Base-by-base conservation (phyloP, 2,888 invertebrate genomes). In the Catocala sponsa region DNA sequence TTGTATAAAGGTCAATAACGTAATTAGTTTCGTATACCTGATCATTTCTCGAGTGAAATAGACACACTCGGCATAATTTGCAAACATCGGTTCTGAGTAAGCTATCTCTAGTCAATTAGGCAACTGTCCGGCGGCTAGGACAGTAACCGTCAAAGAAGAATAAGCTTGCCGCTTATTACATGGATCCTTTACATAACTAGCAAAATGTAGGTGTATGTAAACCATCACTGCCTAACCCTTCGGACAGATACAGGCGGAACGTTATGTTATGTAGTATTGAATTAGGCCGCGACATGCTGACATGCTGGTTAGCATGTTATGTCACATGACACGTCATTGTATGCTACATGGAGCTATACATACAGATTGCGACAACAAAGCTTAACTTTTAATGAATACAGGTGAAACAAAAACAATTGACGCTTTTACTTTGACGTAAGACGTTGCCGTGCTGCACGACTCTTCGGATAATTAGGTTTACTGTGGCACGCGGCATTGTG, bases 1-100 rank as follows among this genome's bases (percentile, higher is more conserved):
- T 64, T 53, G 48, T 53, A 33, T n/a, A 32, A 49, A 48, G 63
- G 59, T 59, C 15, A 46, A 65, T 68, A 46, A 53, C 48, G 33
- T 59, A 43, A 55, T 50, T 49, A 38, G 4, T 54, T 55, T 50
- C 1, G 48, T 32, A 7, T 48, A 32, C 9, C 35, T 46, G 11
- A 43, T n/a, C 25, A 46, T 46, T 46, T 15, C 25, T 25, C 32
- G 32, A 48, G 9, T 48, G 4, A n/a, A 32, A 11, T 33, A 2
- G n/a, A 33, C 2, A 12, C 2, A 32, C 33, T 47, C 33, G 7
- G 11, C 4, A 2, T 5, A 0, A n/a, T 48, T 48, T 33, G 33
- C 5, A n/a, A 33, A 11, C n/a, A 11, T 33, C 32, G 48, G 2
- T 48, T 33, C n/a, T 33, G 7, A 46, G 4, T 6, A 44, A 12